Evolutionary conservation across 2,797 vertebrate genomes (phyloP).

Genomic region (Thaleichthys pacificus): DNA sequence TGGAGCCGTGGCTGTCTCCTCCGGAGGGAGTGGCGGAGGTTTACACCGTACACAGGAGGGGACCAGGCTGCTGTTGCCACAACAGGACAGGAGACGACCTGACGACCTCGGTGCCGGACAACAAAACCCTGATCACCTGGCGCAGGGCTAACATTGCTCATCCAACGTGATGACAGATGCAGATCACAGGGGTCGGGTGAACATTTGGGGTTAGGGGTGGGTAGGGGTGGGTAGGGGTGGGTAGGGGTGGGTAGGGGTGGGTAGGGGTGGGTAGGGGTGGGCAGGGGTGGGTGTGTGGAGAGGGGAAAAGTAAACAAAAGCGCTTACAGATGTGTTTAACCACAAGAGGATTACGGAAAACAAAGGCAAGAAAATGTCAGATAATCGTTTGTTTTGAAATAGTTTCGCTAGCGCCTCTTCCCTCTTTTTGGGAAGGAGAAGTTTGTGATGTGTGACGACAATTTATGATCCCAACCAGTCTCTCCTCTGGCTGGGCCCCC

Average conservation of each 20-base stretch:
- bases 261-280: neutral
- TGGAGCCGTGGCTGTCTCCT: too few relatives aligned
- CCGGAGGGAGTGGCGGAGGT: neutral
- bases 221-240: neutral
- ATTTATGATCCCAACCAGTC: neutral
- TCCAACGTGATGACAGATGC: too few relatives aligned
- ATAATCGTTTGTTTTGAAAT: neutral
- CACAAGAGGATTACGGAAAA: neutral
- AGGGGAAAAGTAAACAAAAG: conserved; percentile 2
- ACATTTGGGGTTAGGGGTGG: too few relatives aligned
- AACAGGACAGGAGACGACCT: neutral
- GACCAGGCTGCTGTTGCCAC: neutral
- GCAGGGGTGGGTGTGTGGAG: neutral
- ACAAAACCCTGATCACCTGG: too few relatives aligned
- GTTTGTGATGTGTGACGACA: too few relatives aligned
- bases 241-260: too few relatives aligned
- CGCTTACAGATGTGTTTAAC: conserved; percentile 5
- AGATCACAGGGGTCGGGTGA: too few relatives aligned
- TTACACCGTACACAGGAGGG: neutral
- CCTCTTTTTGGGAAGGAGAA: neutral
- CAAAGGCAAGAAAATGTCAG: neutral
- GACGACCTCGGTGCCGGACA: neutral
- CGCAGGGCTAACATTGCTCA: too few relatives aligned
- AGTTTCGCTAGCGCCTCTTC: too few relatives aligned
- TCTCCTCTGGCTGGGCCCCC: neutral